phyloP scores from a whole-genome alignment of 2,113 vertebrate species.

The Haliaeetus leucogaster region DNA sequence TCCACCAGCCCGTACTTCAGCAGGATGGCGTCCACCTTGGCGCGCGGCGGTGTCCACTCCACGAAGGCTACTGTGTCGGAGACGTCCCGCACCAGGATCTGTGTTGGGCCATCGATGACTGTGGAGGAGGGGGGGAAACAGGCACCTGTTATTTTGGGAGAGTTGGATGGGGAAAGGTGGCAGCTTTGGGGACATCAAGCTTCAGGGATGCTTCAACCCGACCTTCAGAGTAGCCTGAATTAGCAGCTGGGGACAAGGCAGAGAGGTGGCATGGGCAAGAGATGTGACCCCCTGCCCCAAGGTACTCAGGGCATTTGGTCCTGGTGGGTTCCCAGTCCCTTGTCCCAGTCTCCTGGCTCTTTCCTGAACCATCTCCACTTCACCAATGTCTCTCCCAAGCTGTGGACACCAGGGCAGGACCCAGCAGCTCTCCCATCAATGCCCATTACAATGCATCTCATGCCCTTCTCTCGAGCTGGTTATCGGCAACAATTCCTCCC shows the following conservation, averaged over 20 bases:
- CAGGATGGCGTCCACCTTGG: conserved; percentile 90
- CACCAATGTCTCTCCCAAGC: neutral
- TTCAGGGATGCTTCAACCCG: neutral
- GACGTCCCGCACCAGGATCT: conserved; percentile 90
- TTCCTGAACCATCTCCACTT: neutral
- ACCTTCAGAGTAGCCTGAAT: neutral
- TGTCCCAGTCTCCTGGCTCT: neutral
- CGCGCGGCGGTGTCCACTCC: conserved; percentile 89
- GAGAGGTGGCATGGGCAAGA: neutral
- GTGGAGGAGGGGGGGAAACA: neutral
- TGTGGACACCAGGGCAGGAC: neutral
- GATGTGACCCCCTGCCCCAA: rapidly evolving
- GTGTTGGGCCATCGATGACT: conserved; percentile 93
- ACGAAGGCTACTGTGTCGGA: conserved; percentile 95
- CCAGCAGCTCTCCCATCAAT: neutral
- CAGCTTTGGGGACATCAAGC: neutral
- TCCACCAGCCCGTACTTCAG: conserved; percentile 87
- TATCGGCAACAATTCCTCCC: neutral
- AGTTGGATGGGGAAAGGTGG: neutral
- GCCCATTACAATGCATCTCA: neutral
- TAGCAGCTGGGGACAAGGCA: neutral
- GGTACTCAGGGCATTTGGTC: neutral
- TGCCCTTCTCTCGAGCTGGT: neutral
- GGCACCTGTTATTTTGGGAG: neutral
- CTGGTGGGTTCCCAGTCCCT: neutral